Evolutionary conservation across 2,888 invertebrate species (phyloP).

Genomic region (Aromia moschata): DNA sequence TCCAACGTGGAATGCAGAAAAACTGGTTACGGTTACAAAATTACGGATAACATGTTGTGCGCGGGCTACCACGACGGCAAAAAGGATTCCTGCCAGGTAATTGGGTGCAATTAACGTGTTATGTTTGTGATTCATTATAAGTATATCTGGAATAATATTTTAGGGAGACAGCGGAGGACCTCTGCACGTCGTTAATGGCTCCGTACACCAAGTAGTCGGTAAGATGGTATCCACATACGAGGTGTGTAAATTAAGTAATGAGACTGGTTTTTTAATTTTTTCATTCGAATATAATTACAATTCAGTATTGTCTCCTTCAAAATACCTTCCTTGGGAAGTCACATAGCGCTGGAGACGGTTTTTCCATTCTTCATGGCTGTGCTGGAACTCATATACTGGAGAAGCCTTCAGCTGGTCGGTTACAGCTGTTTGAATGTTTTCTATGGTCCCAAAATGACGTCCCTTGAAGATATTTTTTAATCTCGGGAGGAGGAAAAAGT

Average conservation of each 20-base stretch:
- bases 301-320: too few species aligned
- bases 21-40: constrained; percentile 74
- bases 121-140: background rate
- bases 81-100: constrained; percentile 53
- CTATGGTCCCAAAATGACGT: too few species aligned
- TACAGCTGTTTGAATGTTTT: too few species aligned
- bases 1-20: constrained; percentile 73
- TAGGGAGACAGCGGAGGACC: constrained; percentile 85
- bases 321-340: too few species aligned
- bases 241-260: background rate
- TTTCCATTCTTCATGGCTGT: too few species aligned
- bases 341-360: too few species aligned
- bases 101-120: background rate
- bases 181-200: constrained; percentile 69
- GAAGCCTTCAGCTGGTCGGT: too few species aligned
- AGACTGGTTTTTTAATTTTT: too few species aligned
- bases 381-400: too few species aligned
- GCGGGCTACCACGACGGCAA: constrained; percentile 78
- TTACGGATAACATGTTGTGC: constrained; percentile 68
- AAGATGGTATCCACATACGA: constrained; percentile 46
- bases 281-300: too few species aligned
- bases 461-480: too few species aligned
- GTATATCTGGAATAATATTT: constrained; percentile 34
- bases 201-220: constrained; percentile 70
- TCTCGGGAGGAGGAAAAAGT: too few species aligned